Evolutionary conservation across 2,888 invertebrate species (phyloP).

Genomic region (Drosophila birchii): DNA sequence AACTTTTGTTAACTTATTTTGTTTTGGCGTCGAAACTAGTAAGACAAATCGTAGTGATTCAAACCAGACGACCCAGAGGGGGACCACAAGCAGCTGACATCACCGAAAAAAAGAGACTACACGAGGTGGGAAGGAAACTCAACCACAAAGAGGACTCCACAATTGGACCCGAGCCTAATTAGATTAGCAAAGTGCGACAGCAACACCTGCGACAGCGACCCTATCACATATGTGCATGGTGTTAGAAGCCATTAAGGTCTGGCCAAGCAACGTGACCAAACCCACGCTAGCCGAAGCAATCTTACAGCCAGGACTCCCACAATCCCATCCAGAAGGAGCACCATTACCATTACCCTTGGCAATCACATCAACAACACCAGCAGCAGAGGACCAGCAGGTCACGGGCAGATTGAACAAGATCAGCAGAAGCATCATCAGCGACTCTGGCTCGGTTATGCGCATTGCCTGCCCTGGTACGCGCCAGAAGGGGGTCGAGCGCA

Average conservation of each 20-base stretch:
- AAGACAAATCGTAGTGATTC: neutral
- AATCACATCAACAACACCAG: neutral
- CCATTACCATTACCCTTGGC: conserved; percentile 32
- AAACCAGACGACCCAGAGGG: no score
- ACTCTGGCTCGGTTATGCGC: conserved; percentile 57
- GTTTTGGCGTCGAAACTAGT: neutral
- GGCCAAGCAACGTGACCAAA: conserved; percentile 34
- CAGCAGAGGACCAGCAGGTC: neutral
- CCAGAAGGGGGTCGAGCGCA: conserved; percentile 23
- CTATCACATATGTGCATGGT: neutral
- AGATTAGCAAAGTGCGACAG: conserved; percentile 50
- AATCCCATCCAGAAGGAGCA: conserved; percentile 14
- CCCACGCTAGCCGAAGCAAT: neutral
- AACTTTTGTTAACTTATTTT: conserved; percentile 33
- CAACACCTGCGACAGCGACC: neutral
- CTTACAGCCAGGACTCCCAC: conserved; percentile 2
- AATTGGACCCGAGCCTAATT: conserved; percentile 48
- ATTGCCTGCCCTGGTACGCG: conserved; percentile 43
- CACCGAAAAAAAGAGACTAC: neutral
- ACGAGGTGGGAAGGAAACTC: conserved; percentile 17
- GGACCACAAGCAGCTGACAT: neutral
- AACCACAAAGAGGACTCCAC: conserved; percentile 21
- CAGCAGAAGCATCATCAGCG: conserved; percentile 7
- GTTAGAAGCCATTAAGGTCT: conserved; percentile 15
- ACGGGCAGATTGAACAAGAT: neutral